Evolutionary conservation across 2,113 vertebrate species (phyloP), one percentile per base, ranked within the genome.

Genomic region (Pteropus alecto): DNA sequence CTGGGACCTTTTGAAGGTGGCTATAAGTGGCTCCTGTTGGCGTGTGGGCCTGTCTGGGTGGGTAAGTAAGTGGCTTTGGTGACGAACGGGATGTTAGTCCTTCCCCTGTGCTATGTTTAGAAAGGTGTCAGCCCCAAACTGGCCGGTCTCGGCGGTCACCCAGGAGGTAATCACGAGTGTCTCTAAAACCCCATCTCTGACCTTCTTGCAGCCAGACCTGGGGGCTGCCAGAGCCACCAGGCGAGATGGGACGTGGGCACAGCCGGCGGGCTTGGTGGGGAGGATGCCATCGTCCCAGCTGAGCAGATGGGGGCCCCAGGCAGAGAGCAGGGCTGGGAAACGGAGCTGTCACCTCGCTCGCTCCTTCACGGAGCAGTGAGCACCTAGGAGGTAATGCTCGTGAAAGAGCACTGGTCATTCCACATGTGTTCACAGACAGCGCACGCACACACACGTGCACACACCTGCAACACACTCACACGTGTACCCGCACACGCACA

Each of bases 21-120:
- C 95, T 97, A 97, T 97, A 98, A 95, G 93, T 67, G 93, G 97
- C 93, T 96, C 86, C 76, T 3, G n/a, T 76, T 84, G 97, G 93
- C 89, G 6, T 83, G 77, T 76, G 78, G 68, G 77, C 28, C 92
- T 76, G 96, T 97, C 93, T 96, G 96, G 94, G 95, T 61, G 93
- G 96, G 48, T 84, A 84, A 61, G 77, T 77, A 61, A 97, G 93
- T 96, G 97, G 95, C 97, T 97, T 98, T 94, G 79, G 90, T 97
- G 97, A 97, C 74, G 89, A 97, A 97, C 84, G n/a, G 95, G 95
- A 98, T 92, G 97, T 94, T 41, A 6, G 86, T 10, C 73, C 87
- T 94, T 73, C 63, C 90, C 96, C 63, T 0, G 0, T 4, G 74
- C 97, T 98, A 97, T 97, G 94, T 97, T 98, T 98, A 96, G 95